A percentile compares a stretch with the other conserved stretches of the same genome.
phyloP scores from a whole-genome alignment of 1,140 invertebrate species.

The Pantala flavescens region DNA sequence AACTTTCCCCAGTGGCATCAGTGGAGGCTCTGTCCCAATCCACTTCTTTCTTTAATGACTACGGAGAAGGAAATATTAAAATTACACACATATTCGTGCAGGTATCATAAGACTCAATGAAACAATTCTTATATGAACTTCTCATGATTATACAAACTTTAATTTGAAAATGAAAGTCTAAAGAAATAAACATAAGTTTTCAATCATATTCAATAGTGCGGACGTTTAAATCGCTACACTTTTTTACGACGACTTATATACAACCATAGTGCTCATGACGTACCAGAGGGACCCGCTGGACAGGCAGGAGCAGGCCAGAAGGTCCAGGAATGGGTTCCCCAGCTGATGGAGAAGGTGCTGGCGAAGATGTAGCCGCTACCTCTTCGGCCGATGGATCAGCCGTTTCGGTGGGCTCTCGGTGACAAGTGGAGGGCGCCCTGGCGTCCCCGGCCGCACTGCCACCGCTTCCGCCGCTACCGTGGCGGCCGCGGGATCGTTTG shows the following conservation, averaged over 20 bases:
- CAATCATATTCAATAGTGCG: too few species aligned
- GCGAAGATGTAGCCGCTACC: constrained; percentile 17
- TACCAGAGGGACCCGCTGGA: constrained; percentile 77
- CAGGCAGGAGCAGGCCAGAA: constrained; percentile 59
- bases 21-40: constrained; percentile 57
- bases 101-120: too few species aligned
- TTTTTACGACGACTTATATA: too few species aligned
- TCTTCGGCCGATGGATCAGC: constrained; percentile 12
- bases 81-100: neutral
- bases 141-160: too few species aligned
- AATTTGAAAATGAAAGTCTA: too few species aligned
- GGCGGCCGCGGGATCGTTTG: constrained; percentile 20
- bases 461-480: constrained; percentile 13
- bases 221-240: too few species aligned
- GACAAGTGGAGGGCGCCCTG: neutral
- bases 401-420: neutral
- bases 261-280: constrained; percentile 37
- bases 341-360: constrained; percentile 38
- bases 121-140: too few species aligned
- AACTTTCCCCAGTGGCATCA: constrained; percentile 59
- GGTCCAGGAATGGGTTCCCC: constrained; percentile 61
- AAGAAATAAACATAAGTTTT: too few species aligned
- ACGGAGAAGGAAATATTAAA: constrained; percentile 32
- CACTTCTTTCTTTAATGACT: constrained; percentile 81
- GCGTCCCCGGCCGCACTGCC: neutral